These are phyloP conservation scores for Scaptomyza hsui DNA, from an alignment of 1,140 invertebrate genomes.

Conservation along the genomic window DNA sequence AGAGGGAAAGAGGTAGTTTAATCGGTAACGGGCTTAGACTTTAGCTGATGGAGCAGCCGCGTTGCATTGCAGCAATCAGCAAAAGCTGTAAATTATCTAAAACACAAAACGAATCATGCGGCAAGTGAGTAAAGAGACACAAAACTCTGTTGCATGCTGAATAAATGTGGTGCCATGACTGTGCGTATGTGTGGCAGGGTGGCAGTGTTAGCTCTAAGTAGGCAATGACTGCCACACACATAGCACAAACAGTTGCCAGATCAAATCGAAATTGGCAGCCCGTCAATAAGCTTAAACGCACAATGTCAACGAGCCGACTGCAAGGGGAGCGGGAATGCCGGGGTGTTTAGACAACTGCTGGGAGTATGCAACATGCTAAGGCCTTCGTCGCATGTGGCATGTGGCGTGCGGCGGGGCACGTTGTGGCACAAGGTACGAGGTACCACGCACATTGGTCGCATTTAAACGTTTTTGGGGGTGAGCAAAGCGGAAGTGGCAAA, in stretches of 20 bases:
- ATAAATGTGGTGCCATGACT: background rate
- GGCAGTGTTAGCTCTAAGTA: constrained; percentile 1
- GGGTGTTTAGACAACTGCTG: background rate
- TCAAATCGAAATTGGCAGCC: constrained; percentile 21
- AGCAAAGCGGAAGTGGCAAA: background rate
- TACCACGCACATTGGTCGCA: constrained; percentile 6
- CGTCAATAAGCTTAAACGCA: constrained; percentile 16
- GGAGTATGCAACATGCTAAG: constrained; percentile 18
- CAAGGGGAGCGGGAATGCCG: background rate
- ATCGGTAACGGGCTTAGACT: background rate
- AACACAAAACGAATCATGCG: constrained; percentile 51
- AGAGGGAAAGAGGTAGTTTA: background rate
- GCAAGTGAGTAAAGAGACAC: constrained; percentile 9
- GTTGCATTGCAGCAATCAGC: constrained; percentile 60
- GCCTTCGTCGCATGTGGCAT: constrained; percentile 8
- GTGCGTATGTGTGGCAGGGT: background rate
- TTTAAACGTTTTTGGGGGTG: constrained; percentile 3
- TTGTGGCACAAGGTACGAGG: no score
- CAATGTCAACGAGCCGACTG: constrained; percentile 2
- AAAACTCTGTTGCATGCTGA: background rate
- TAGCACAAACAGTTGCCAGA: constrained; percentile 25
- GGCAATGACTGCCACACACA: constrained; percentile 10
- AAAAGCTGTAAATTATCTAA: constrained; percentile 76
- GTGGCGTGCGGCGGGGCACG: constrained; percentile 11
- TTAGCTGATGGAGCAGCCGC: constrained; percentile 23